phyloP scores from a whole-genome alignment of 2,888 invertebrate genomes.

The Drosophila antonietae region DNA sequence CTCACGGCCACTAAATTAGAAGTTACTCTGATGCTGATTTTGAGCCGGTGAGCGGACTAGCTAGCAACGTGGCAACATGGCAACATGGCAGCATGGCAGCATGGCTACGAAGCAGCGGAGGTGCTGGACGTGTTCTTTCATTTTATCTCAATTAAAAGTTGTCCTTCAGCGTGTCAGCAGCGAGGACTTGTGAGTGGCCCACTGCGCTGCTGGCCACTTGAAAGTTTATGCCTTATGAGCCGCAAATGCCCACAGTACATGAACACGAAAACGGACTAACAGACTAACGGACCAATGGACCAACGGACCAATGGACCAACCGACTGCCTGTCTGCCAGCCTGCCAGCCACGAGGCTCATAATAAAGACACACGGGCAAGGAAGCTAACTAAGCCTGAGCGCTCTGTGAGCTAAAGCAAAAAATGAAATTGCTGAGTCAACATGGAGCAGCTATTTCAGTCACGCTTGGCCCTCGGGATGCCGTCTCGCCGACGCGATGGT shows the following conservation, averaged over 20 bases:
- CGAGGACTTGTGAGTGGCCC: slow-evolving; percentile 26
- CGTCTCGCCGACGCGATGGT: slow-evolving; percentile 29
- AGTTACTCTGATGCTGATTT: slow-evolving; percentile 79
- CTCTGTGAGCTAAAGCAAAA: slow-evolving; percentile 27
- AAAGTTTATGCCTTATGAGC: slow-evolving; percentile 80
- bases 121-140: slow-evolving; percentile 40
- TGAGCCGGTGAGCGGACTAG: slow-evolving; percentile 28
- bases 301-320: no score
- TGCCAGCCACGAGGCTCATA: slow-evolving; percentile 40
- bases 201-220: slow-evolving; percentile 71
- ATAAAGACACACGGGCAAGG: slow-evolving; percentile 70
- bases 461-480: slow-evolving; percentile 43
- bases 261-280: slow-evolving; percentile 48
- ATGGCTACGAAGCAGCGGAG: slow-evolving; percentile 9
- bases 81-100: not conserved
- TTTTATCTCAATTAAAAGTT: slow-evolving; percentile 80
- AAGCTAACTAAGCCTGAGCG: slow-evolving; percentile 59
- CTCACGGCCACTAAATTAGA: slow-evolving; percentile 80
- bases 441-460: slow-evolving; percentile 35
- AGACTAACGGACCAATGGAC: no score
- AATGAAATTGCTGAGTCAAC: slow-evolving; percentile 71
- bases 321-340: not conserved
- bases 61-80: not conserved
- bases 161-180: slow-evolving; percentile 77
- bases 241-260: slow-evolving; percentile 76